phyloP scores from a whole-genome alignment of 2,797 vertebrate species.

The Mormyrops boulengeri region DNA sequence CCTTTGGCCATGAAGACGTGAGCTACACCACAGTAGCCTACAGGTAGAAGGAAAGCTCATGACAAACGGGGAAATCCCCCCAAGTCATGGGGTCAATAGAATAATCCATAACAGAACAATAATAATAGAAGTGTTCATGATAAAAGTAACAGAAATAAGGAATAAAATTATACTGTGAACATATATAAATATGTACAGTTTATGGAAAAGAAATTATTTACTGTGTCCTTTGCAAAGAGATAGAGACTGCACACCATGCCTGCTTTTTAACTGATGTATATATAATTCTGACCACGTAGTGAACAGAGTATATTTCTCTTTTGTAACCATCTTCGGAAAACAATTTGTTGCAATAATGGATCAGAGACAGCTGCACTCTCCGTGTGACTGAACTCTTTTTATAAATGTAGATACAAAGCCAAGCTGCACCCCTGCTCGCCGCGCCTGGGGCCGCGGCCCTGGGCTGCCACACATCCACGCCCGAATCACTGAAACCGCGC shows the following conservation, averaged over 20 bases:
- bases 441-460: constrained; percentile 22
- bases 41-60: constrained; percentile 69
- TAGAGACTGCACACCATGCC: constrained; percentile 81
- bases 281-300: constrained; percentile 75
- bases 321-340: constrained; percentile 92
- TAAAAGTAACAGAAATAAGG: constrained; percentile 56
- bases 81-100: constrained; percentile 47
- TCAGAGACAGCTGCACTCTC: constrained; percentile 72
- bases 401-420: constrained; percentile 61
- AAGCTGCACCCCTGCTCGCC: constrained; percentile 65
- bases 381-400: constrained; percentile 58
- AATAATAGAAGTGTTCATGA: constrained; percentile 42
- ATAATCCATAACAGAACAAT: constrained; percentile 54
- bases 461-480: not conserved
- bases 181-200: constrained; percentile 94
- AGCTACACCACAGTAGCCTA: constrained; percentile 45
- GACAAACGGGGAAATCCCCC: constrained; percentile 55
- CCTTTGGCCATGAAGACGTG: constrained; percentile 40
- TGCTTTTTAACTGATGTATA: constrained; percentile 98
- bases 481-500: constrained; percentile 29
- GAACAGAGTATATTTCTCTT: constrained; percentile 76
- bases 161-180: constrained; percentile 80
- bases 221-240: constrained; percentile 81
- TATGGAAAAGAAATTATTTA: constrained; percentile 75
- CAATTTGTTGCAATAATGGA: constrained; percentile 94